Conservation (phyloP, 1,140 invertebrate species). For the Augochlora pura region DNA sequence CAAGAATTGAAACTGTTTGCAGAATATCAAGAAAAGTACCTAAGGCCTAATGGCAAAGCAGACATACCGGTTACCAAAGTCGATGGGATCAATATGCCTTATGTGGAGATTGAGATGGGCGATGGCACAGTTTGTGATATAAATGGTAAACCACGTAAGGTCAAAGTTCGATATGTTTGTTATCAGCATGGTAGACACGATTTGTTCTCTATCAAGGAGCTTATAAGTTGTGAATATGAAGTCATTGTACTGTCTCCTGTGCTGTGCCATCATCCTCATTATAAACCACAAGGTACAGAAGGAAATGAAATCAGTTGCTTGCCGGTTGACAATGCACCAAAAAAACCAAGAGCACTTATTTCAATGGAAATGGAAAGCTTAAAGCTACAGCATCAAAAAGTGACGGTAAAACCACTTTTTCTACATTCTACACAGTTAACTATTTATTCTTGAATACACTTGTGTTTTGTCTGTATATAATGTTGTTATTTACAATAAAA, state of each 20-base stretch:
- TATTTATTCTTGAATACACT: constrained; percentile 26
- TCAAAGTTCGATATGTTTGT: constrained; percentile 92
- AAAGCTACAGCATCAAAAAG: constrained; percentile 84
- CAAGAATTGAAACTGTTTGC: constrained; percentile 78
- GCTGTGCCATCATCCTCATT: constrained; percentile 93
- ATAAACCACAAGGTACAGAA: constrained; percentile 89
- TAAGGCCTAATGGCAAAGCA: constrained; percentile 78
- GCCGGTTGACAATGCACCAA: constrained; percentile 85
- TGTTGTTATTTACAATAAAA: constrained; percentile 38
- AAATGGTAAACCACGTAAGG: constrained; percentile 89
- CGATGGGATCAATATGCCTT: constrained; percentile 92
- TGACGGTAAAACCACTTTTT: constrained; percentile 71
- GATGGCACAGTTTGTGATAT: constrained; percentile 95
- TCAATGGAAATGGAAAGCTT: constrained; percentile 87
- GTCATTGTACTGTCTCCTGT: constrained; percentile 91
- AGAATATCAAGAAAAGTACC: constrained; percentile 80
- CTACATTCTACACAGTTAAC: not conserved
- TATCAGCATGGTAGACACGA: constrained; percentile 93
- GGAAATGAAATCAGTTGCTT: constrained; percentile 92
- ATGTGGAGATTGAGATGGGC: constrained; percentile 89
- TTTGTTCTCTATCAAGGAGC: constrained; percentile 95
- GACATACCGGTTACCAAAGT: constrained; percentile 86
- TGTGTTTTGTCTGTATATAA: constrained; percentile 29
- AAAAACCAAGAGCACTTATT: constrained; percentile 87
- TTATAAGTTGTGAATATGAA: constrained; percentile 96